Evolutionary conservation across 2,888 invertebrate genomes (phyloP).

Genomic region (Lasiommata megera): DNA sequence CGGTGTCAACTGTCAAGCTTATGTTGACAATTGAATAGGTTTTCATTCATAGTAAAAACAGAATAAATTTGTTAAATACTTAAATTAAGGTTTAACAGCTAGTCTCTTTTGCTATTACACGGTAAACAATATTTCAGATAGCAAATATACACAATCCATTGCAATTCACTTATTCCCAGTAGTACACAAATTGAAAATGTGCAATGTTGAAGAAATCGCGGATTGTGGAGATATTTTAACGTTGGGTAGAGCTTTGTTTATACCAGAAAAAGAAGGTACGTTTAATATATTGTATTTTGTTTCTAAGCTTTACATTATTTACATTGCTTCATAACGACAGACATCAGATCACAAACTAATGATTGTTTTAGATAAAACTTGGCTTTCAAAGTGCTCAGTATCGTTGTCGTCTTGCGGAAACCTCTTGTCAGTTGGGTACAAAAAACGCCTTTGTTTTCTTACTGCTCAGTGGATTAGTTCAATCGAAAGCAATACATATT

Average conservation of each 20-base stretch:
- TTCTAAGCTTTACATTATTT: not conserved
- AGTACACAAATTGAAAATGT: too few relatives aligned
- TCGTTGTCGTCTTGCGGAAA: conserved; percentile 72
- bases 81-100: too few relatives aligned
- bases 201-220: conserved; percentile 84
- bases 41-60: too few relatives aligned
- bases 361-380: conserved; percentile 59
- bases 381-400: conserved; percentile 68
- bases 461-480: conserved; percentile 74
- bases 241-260: conserved; percentile 80
- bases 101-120: too few relatives aligned
- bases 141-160: too few relatives aligned
- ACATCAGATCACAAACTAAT: not conserved
- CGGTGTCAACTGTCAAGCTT: too few relatives aligned
- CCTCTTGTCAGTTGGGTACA: conserved; percentile 63
- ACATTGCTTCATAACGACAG: conserved; percentile 5
- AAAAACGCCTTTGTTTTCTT: conserved; percentile 63
- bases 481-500: conserved; percentile 63
- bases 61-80: too few relatives aligned
- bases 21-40: too few relatives aligned
- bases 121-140: too few relatives aligned
- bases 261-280: conserved; percentile 74
- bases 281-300: not conserved
- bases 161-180: too few relatives aligned
- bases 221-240: conserved; percentile 82